A percentile compares a stretch with the other conserved stretches of the same genome.
Evolutionary conservation across 2,888 invertebrate species (phyloP).

Genomic region (Tetranychus truncatus): DNA sequence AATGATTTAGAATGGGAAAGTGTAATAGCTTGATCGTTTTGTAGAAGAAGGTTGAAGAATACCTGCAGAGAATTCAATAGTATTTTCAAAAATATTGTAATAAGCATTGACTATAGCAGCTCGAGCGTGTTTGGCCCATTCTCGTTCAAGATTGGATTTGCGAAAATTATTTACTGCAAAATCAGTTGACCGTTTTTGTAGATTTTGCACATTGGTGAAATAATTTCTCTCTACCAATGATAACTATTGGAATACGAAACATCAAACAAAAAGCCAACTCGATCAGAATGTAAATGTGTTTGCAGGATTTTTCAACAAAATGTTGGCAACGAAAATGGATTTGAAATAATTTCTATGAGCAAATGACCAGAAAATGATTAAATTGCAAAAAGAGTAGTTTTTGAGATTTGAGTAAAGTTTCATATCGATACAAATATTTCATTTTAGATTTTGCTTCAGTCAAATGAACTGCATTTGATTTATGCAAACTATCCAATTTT

Average conservation of each 20-base stretch:
- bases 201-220: constrained; percentile 53
- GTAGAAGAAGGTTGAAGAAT: constrained; percentile 27
- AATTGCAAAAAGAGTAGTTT: too few species aligned
- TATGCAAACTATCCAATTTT: too few species aligned
- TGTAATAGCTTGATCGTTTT: background rate
- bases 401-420: too few species aligned
- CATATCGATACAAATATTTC: too few species aligned
- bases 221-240: constrained; percentile 51
- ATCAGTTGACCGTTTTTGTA: constrained; percentile 60
- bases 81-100: constrained; percentile 66
- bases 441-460: too few species aligned
- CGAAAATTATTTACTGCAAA: constrained; percentile 57
- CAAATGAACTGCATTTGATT: too few species aligned
- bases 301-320: too few species aligned
- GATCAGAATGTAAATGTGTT: too few species aligned
- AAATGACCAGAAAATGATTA: too few species aligned
- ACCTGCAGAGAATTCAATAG: constrained; percentile 39
- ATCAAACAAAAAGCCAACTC: background rate
- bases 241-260: constrained; percentile 37
- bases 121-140: constrained; percentile 60
- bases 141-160: constrained; percentile 37
- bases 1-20: background rate
- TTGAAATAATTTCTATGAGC: too few species aligned
- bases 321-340: too few species aligned
- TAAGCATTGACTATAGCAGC: constrained; percentile 70